phyloP scores from a whole-genome alignment of 2,113 vertebrate genomes.

The Microcebus tavaratra region DNA sequence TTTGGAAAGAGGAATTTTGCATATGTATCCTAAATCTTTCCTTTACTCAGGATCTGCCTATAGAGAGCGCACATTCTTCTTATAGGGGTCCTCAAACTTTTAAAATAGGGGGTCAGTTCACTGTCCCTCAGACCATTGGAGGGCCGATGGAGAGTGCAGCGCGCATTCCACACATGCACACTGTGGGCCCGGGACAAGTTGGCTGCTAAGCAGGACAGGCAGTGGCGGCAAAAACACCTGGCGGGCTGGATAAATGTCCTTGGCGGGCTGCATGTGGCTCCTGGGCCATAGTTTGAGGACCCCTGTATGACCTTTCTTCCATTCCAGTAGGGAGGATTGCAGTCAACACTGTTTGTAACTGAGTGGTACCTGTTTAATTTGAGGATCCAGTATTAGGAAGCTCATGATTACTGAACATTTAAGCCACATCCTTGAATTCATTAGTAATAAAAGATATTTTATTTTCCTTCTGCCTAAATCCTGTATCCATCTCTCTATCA shows the following conservation, averaged over 20 bases:
- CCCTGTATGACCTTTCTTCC: not conserved
- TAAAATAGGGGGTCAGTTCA: too few relatives aligned
- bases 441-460: not conserved
- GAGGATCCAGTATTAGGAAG: not conserved
- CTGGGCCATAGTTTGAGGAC: too few relatives aligned
- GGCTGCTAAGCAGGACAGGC: too few relatives aligned
- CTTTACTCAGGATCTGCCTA: not conserved
- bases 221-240: too few relatives aligned
- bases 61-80: not conserved
- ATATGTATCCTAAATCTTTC: not conserved
- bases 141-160: too few relatives aligned
- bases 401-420: not conserved
- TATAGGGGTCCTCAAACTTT: too few relatives aligned
- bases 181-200: too few relatives aligned
- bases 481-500: not conserved
- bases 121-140: too few relatives aligned
- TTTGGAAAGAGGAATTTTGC: not conserved
- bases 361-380: not conserved
- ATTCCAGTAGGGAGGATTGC: not conserved
- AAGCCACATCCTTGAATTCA: not conserved
- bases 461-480: not conserved
- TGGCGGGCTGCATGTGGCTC: too few relatives aligned
- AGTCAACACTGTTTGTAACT: not conserved
- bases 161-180: too few relatives aligned
- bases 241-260: too few relatives aligned